These are phyloP conservation scores for Martes martes DNA, from an alignment of 2,113 vertebrate genomes.

Conservation along the genomic window DNA sequence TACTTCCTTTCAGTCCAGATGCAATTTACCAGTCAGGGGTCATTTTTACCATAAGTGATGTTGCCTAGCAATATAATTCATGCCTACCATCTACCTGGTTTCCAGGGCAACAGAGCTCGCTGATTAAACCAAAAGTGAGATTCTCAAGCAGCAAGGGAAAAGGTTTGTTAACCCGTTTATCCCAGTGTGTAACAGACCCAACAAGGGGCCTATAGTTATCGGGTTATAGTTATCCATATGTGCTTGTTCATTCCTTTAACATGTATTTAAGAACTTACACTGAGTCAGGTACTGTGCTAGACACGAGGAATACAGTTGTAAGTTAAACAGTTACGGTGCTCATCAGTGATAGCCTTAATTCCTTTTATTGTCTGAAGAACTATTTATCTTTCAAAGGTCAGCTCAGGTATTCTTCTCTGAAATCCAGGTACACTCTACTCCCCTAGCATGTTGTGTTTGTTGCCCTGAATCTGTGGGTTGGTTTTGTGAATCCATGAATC, in stretches of 20 bases:
- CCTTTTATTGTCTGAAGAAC: not conserved
- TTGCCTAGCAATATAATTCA: slow-evolving; percentile 59
- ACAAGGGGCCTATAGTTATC: not conserved
- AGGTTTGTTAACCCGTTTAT: slow-evolving; percentile 26
- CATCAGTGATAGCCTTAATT: not conserved
- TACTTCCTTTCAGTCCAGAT: not conserved
- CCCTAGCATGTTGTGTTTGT: not conserved
- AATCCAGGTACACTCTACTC: not conserved
- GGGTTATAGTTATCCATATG: not conserved
- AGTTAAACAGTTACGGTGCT: not conserved
- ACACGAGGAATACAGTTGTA: not conserved
- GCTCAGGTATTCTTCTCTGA: not conserved
- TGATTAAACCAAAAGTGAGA: slow-evolving; percentile 52
- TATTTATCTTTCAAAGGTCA: not conserved
- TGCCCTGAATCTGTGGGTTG: not conserved
- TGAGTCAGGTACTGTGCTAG: not conserved
- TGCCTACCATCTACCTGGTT: slow-evolving; percentile 61
- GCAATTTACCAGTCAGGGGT: not conserved
- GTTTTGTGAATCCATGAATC: not conserved
- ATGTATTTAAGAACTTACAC: not conserved
- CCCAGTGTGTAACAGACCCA: not conserved
- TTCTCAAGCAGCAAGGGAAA: slow-evolving; percentile 10
- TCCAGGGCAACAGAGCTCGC: slow-evolving; percentile 49
- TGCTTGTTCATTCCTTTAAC: not conserved
- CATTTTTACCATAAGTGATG: slow-evolving; percentile 10